Evolutionary conservation across 2,113 vertebrate genomes (phyloP), one percentile per base, ranked within the genome.

Genomic region (Gadus macrocephalus): DNA sequence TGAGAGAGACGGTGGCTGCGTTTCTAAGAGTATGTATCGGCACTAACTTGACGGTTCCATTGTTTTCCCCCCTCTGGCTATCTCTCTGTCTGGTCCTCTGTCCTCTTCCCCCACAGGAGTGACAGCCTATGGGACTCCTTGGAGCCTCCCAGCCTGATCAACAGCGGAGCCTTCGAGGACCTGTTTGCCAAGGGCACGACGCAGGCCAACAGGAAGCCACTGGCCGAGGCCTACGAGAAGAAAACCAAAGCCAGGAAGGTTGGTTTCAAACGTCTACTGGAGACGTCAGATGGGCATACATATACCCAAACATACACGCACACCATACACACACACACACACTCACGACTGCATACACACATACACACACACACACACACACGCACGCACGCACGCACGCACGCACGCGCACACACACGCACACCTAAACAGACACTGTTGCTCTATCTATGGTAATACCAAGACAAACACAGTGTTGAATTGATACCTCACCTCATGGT

Each of bases 191-290:
- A 98, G 93, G 90, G 91, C 73, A 92, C 83, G 67, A 81, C 91
- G 78, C 93, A 93, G 78, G 90, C 92, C 83, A 97, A 95, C 90
- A 95, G 91, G 89, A 99, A 97, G 81, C 94, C 93, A 4, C 91
- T 98, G 61, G 93, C 95, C 20, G 95, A 98, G 63, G 86, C 92
- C 11, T 98, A 94, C 0, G 93, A 95, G 83, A 96, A 95, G 81
- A 95, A 94, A 91, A 82, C 12, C 60, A 98, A 97, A 83, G 81
- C 93, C 71, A 96, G 90, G 89, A 97, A 97, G 96, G 97, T 92
- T 77, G 77, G 2, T 3, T 1, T 49, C 42, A 49, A 9, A 49
- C 0, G 12, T 49, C 42, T 49, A 49, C 42, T 49, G 0, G 42
- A 53, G 12, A 19, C 14, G 38, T 65, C 49, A 55, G 16, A 31